These are phyloP conservation scores for Anomalospiza imberbis DNA, from an alignment of 2,797 vertebrate genomes.

Conservation along the genomic window DNA sequence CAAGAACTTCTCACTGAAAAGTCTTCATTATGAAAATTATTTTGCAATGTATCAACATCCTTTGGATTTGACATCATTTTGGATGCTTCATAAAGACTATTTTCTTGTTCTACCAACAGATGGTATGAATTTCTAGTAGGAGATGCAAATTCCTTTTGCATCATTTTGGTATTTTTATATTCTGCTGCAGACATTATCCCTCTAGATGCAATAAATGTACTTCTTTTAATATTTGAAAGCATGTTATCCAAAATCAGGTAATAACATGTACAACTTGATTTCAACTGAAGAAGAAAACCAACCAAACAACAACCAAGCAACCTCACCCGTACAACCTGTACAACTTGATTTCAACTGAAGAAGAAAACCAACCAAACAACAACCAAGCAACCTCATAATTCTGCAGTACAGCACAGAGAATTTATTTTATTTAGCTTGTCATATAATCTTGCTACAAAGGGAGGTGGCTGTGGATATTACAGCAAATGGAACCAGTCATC, in stretches of 20 bases:
- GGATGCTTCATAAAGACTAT: neutral
- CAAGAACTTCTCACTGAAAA: neutral
- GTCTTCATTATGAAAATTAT: neutral
- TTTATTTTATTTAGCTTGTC: neutral
- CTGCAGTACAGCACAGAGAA: neutral
- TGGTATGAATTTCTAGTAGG: slow-evolving; percentile 1
- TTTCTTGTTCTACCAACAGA: slow-evolving; percentile 5
- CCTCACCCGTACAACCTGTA: too few species aligned
- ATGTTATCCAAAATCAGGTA: neutral
- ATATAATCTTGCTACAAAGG: neutral
- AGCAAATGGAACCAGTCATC: neutral
- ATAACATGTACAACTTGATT: neutral
- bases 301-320: neutral
- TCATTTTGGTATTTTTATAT: neutral
- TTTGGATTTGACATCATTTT: neutral
- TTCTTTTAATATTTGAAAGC: neutral
- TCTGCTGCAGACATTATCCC: neutral
- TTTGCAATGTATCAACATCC: neutral
- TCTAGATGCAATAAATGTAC: neutral
- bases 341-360: neutral
- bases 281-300: neutral
- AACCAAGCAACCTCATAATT: neutral
- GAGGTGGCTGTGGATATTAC: neutral
- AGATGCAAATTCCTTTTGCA: neutral
- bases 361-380: neutral